Base-by-base conservation (phyloP, 2,888 invertebrate genomes). In the Parasteatoda lunata region DNA sequence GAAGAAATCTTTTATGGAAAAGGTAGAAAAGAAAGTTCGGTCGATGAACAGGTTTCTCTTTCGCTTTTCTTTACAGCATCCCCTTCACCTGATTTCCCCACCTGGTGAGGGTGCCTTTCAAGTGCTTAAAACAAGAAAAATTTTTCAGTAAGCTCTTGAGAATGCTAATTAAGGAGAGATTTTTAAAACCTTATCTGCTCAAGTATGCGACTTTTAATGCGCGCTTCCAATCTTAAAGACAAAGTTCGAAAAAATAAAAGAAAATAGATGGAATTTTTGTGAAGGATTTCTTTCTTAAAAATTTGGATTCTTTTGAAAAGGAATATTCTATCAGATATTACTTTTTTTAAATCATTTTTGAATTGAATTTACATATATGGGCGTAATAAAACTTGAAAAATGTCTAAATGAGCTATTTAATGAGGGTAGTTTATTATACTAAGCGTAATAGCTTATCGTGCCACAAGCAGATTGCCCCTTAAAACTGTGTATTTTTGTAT, bases 1-100 rank as follows among this genome's bases (percentile, higher is more conserved):
- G 54, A 84, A 49, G 52, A 84, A 73, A 75, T 75, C 75, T 84
- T 84, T 79, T 75, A 75, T 75, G 84, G 69, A 84, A 84, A 54
- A 75, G 75, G 65, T 30, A 51, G 64, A 45, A 52, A 76, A 30
- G 69, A 75, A 11, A 54, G 70, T 13, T 49, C 54, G 79, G 72
- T 80, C 72, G 79, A 80, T 80, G 81, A 47, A 77, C 80, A 51
- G 64, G 72, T 72, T 80, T 78, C 78, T 15, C 77, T 68, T 66
- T 6, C 54, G 15, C 68, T 8, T 66, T 66, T 66, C 66, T 66
- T 15, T 66, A 15, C 66, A 66, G 45, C 48, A 47, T 65, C 66
- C 76, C 49, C 45, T 30, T 30, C 45, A 11, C 81, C 51, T 45
- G n/a, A 73, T 76, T 30, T 30, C 30, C 30, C 30, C 49, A 45